phyloP scores from a whole-genome alignment of 2,888 invertebrate genomes.

The Meloe dianella region DNA sequence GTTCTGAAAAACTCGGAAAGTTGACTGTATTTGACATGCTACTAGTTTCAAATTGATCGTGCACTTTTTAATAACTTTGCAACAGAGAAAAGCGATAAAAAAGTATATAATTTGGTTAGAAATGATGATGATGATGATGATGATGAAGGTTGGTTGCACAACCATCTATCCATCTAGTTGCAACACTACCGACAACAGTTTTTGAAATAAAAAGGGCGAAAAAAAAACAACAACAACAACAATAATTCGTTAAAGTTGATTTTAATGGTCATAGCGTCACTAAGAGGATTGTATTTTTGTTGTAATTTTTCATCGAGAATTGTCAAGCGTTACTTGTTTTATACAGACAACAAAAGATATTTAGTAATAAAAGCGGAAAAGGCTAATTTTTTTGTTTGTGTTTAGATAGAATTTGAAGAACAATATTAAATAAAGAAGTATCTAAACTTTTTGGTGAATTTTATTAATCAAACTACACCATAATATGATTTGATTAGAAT shows the following conservation, averaged over 20 bases:
- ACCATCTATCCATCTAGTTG: slow-evolving; percentile 4
- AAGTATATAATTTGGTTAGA: slow-evolving; percentile 4
- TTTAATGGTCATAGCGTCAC: slow-evolving; percentile 11
- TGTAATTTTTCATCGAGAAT: slow-evolving; percentile 2
- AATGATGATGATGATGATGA: slow-evolving; percentile 7
- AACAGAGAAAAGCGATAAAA: not conserved
- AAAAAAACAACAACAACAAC: not conserved
- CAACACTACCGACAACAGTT: not conserved
- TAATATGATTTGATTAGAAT: not conserved
- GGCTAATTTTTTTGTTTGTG: not conserved
- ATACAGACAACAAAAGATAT: not conserved
- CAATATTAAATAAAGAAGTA: too few relatives aligned
- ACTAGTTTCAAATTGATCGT: slow-evolving; percentile 9
- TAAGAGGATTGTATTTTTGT: not conserved
- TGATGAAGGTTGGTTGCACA: slow-evolving; percentile 9
- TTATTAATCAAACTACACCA: not conserved
- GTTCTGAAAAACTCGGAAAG: not conserved
- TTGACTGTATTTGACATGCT: slow-evolving; percentile 2
- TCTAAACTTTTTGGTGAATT: not conserved
- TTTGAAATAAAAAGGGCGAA: not conserved
- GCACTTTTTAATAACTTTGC: not conserved
- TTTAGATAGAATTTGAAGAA: not conserved
- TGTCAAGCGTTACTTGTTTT: not conserved
- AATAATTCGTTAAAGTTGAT: slow-evolving; percentile 9
- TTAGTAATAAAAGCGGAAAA: not conserved